Percentiles rank a stretch among this genome's conserved stretches.
Evolutionary conservation across 1,140 invertebrate species (phyloP).

Genomic region (Eurosta solidaginis): DNA sequence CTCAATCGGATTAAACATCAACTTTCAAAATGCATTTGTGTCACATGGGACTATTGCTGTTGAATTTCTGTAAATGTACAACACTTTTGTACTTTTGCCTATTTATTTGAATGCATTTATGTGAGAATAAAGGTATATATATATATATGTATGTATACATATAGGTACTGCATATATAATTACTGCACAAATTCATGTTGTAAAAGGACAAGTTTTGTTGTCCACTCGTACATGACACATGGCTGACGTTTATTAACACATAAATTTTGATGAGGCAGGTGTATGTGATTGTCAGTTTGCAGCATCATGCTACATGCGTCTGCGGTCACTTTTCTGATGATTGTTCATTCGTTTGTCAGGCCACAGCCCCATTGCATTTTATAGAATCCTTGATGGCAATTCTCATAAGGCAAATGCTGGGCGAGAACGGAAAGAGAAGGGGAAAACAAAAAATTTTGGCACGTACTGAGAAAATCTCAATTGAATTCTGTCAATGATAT

Average conservation of each 20-base stretch:
- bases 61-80: no score
- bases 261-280: conserved; percentile 38
- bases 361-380: neutral
- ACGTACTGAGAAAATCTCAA: neutral
- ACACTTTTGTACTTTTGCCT: no score
- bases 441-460: neutral
- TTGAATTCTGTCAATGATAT: neutral
- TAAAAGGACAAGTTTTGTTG: neutral
- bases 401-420: no score
- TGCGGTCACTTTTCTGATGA: conserved; percentile 4
- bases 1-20: no score
- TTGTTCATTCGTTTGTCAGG: neutral
- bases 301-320: conserved; percentile 5
- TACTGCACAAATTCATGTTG: no score
- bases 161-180: no score
- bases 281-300: conserved; percentile 28
- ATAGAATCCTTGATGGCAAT: no score
- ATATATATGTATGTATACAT: neutral
- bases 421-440: no score
- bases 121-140: no score
- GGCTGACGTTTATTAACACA: conserved; percentile 38
- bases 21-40: no score
- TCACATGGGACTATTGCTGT: no score
- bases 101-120: no score
- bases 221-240: conserved; percentile 32